Evolutionary conservation across 1,140 invertebrate genomes (phyloP).

Genomic region (Apocrypta bakeri): DNA sequence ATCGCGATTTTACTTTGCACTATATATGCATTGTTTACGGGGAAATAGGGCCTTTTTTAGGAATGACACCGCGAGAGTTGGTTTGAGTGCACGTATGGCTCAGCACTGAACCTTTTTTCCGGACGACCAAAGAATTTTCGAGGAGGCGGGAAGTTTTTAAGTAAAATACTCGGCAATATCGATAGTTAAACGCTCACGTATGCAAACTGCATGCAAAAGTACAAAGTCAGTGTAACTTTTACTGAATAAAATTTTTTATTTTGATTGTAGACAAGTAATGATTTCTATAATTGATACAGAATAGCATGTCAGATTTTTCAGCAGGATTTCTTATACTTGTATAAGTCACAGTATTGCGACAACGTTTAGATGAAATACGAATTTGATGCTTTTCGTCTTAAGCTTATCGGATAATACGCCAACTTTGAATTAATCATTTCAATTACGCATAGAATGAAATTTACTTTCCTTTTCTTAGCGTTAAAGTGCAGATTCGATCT

Average conservation of each 20-base stretch:
- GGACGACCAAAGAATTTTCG: neutral
- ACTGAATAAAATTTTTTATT: too few relatives aligned
- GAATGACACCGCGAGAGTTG: neutral
- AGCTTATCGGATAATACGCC: constrained; percentile 34
- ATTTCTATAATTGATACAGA: too few relatives aligned
- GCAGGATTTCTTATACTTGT: neutral
- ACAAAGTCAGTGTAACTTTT: too few relatives aligned
- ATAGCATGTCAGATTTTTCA: too few relatives aligned
- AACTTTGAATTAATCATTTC: constrained; percentile 47
- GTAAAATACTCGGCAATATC: neutral
- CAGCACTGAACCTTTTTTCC: neutral
- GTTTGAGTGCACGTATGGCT: neutral
- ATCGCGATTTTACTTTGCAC: constrained; percentile 24
- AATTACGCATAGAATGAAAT: constrained; percentile 32
- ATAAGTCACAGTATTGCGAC: neutral
- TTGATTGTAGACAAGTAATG: too few relatives aligned
- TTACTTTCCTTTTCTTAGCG: neutral
- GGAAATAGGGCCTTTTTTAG: neutral
- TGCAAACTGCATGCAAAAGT: too few relatives aligned
- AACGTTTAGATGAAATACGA: constrained; percentile 21
- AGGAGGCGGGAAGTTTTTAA: neutral
- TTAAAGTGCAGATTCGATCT: neutral
- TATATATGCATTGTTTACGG: neutral
- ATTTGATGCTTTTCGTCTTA: too few relatives aligned
- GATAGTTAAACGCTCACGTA: too few relatives aligned